A percentile compares a stretch with the other conserved stretches of the same genome.
Conservation (phyloP, 2,113 vertebrate species). For the Platysternon megacephalum region DNA sequence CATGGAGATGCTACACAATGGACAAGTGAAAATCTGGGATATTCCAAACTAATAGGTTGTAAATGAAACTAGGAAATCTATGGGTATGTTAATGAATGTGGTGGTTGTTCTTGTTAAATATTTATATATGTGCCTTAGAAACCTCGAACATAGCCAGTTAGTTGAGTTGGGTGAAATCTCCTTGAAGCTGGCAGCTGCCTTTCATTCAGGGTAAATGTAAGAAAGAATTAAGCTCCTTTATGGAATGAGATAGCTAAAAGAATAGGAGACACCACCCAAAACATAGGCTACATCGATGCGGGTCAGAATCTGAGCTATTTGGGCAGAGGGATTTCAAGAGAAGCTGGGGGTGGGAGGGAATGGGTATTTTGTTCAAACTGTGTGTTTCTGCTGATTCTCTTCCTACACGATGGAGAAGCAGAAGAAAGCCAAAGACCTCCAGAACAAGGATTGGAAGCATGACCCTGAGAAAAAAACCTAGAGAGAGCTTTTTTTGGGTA, state of each 20-base stretch:
- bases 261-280: not conserved
- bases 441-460: not conserved
- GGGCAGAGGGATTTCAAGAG: not conserved
- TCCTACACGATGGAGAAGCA: not conserved
- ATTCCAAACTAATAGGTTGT: not conserved
- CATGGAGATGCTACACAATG: not conserved
- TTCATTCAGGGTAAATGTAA: conserved; percentile 27
- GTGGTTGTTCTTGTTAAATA: conserved; percentile 1
- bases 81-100: conserved; percentile 1
- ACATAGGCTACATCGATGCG: not conserved
- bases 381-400: conserved; percentile 1
- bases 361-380: not conserved
- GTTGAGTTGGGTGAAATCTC: not conserved
- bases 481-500: not conserved
- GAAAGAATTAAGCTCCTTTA: not conserved
- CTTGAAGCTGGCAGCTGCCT: not conserved
- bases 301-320: conserved; percentile 1
- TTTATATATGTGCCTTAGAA: not conserved
- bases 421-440: not conserved
- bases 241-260: not conserved
- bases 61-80: conserved; percentile 34
- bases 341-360: not conserved
- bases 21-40: not conserved
- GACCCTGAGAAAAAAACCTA: not conserved
- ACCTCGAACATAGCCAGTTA: not conserved